Percentiles rank a stretch among this genome's conserved stretches.
phyloP scores from a whole-genome alignment of 2,888 invertebrate species.

The Chrysotoxum bicinctum region DNA sequence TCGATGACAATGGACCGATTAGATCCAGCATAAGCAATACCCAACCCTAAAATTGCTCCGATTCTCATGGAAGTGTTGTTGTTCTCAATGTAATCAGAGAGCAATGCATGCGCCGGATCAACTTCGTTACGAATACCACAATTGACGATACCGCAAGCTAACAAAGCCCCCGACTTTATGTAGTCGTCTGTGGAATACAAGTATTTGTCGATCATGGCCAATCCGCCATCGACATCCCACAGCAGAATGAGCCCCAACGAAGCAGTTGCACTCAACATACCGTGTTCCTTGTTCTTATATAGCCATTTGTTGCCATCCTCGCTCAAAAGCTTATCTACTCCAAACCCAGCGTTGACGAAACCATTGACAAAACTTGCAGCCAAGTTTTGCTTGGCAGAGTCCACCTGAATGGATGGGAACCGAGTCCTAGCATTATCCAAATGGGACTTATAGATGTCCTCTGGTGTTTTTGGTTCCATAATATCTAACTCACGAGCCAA shows the following conservation, averaged over 20 bases:
- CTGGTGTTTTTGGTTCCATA: constrained; percentile 99
- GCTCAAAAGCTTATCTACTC: constrained; percentile 95
- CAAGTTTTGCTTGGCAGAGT: constrained; percentile 97
- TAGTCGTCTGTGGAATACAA: constrained; percentile 96
- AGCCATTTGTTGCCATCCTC: constrained; percentile 93
- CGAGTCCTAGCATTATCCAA: constrained; percentile 93
- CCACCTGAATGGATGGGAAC: constrained; percentile 89
- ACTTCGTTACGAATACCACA: constrained; percentile 98
- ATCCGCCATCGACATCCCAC: constrained; percentile 99
- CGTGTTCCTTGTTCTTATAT: constrained; percentile 98
- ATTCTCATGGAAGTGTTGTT: constrained; percentile 91
- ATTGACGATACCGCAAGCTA: constrained; percentile 98
- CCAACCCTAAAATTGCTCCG: constrained; percentile 88
- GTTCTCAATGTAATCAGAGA: constrained; percentile 96
- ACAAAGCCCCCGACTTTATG: constrained; percentile 97
- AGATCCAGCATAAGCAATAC: constrained; percentile 98
- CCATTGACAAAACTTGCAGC: constrained; percentile 99
- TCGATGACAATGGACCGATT: constrained; percentile 94
- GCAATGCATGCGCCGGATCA: constrained; percentile 97
- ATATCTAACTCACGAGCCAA: constrained; percentile 98
- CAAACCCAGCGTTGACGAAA: constrained; percentile 99
- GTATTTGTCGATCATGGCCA: constrained; percentile 99
- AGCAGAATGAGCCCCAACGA: constrained; percentile 96
- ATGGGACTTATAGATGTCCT: constrained; percentile 99
- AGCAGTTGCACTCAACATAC: constrained; percentile 98